A percentile compares a stretch with the other conserved stretches of the same genome.
These are phyloP conservation scores for Zaprionus africanus DNA, from an alignment of 1,140 invertebrate species.

Conservation along the genomic window DNA sequence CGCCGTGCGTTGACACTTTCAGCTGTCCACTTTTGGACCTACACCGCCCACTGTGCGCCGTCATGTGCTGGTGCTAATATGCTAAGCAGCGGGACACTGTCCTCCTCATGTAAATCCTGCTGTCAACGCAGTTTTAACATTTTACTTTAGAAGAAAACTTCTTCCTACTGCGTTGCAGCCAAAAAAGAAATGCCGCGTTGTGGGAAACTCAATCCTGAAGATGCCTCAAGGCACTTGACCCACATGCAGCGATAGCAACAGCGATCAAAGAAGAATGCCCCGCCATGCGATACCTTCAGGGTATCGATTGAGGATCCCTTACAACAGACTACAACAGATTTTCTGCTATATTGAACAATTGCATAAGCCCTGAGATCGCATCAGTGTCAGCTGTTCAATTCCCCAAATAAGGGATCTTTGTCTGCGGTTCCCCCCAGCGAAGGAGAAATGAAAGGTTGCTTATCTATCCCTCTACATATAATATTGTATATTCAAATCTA, in stretches of 20 bases:
- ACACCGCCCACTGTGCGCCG: constrained; percentile 34
- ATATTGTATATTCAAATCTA: neutral
- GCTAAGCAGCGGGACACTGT: constrained; percentile 64
- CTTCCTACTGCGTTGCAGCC: constrained; percentile 44
- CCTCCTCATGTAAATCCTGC: constrained; percentile 44
- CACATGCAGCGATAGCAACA: constrained; percentile 53
- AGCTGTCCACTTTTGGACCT: constrained; percentile 53
- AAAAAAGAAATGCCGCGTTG: constrained; percentile 49
- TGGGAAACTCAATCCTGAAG: constrained; percentile 32
- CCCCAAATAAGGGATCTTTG: constrained; percentile 14
- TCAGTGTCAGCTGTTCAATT: constrained; percentile 48
- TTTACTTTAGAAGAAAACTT: constrained; percentile 7
- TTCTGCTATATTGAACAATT: constrained; percentile 68
- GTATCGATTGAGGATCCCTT: constrained; percentile 33
- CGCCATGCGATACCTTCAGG: constrained; percentile 64
- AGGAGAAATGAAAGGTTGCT: neutral
- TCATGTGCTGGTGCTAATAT: constrained; percentile 73
- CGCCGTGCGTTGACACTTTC: constrained; percentile 71
- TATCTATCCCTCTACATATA: neutral
- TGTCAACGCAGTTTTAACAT: constrained; percentile 19
- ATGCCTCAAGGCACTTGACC: constrained; percentile 63
- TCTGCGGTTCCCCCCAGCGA: constrained; percentile 32
- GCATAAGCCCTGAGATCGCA: constrained; percentile 36
- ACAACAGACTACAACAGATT: constrained; percentile 41
- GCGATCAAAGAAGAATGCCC: constrained; percentile 31